These are phyloP conservation scores for Coenonympha glycerion DNA, from an alignment of 2,888 invertebrate genomes.

Conservation along the genomic window DNA sequence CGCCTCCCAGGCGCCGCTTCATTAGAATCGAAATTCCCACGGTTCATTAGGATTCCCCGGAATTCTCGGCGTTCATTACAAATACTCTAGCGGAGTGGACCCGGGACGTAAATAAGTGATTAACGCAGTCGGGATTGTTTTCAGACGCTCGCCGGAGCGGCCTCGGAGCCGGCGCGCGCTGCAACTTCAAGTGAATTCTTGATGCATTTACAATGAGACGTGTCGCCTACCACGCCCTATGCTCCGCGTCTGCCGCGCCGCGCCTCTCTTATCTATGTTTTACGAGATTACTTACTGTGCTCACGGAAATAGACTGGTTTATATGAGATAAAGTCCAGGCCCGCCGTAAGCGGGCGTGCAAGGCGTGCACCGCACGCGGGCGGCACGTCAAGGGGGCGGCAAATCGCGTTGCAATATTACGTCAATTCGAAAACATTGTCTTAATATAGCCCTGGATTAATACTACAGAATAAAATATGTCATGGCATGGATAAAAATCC, in stretches of 20 bases:
- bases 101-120: slow-evolving; percentile 73
- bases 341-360: too few relatives aligned
- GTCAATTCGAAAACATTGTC: too few relatives aligned
- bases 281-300: slow-evolving; percentile 43
- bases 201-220: slow-evolving; percentile 68
- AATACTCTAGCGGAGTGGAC: slow-evolving; percentile 64
- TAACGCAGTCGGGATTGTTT: slow-evolving; percentile 74
- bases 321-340: too few relatives aligned
- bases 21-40: slow-evolving; percentile 72
- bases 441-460: too few relatives aligned
- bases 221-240: slow-evolving; percentile 26
- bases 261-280: slow-evolving; percentile 42
- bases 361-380: too few relatives aligned
- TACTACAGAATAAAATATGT: too few relatives aligned
- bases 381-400: too few relatives aligned
- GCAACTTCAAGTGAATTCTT: slow-evolving; percentile 58
- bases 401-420: too few relatives aligned
- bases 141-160: slow-evolving; percentile 46
- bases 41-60: slow-evolving; percentile 69
- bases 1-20: slow-evolving; percentile 44
- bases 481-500: too few relatives aligned
- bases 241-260: too few relatives aligned
- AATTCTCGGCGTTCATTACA: slow-evolving; percentile 70
- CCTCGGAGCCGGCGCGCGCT: slow-evolving; percentile 33
- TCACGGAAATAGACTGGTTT: too few relatives aligned